Evolutionary conservation across 2,113 vertebrate genomes (phyloP), one percentile per base, ranked within the genome.

Genomic region (Microtus pennsylvanicus): DNA sequence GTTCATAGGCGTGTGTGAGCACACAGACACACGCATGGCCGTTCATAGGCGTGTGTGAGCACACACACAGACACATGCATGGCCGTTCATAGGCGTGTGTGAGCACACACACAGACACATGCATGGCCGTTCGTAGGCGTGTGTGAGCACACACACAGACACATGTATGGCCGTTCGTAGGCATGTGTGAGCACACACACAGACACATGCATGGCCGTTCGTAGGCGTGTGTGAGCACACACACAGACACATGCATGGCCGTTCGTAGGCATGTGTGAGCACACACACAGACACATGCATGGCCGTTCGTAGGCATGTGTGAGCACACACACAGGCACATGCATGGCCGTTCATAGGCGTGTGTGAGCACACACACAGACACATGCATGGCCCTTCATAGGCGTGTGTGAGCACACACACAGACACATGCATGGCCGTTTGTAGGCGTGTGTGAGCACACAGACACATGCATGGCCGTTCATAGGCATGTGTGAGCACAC

Each of bases 241-340:
- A 30, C 0, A 19, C 63, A 50, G 47, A 50, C 47, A 50, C 47
- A 50, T 50, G 47, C 9, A 10, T 47, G 47, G 47, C 47, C n/a
- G n/a, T n/a, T n/a, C n/a, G n/a, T n/a, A n/a, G n/a, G n/a, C n/a
- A n/a, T 50, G 47, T 50, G 47, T 50, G 63, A 8, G 85, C 35
- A 30, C 0, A 19, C 63, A 33, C n/a, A n/a, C n/a, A n/a, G 22
- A 30, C 5, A 6, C 0, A 17, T 3, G 3, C 24, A 10, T 47
- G 47, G 47, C 47, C 47, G 47, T 47, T 50, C 47, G 10, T 50
- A 50, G 47, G 47, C 10, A 11, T 50, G 47, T 50, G 47, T 50
- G 63, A 8, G 85, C 35, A 30, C 0, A 19, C 63, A 45, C 42
- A 45, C 4, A 33, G 22, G 26, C 3, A 6, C 0, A 17, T 5